Conservation (phyloP, 1,140 invertebrate species). For the Conus ventricosus region DNA sequence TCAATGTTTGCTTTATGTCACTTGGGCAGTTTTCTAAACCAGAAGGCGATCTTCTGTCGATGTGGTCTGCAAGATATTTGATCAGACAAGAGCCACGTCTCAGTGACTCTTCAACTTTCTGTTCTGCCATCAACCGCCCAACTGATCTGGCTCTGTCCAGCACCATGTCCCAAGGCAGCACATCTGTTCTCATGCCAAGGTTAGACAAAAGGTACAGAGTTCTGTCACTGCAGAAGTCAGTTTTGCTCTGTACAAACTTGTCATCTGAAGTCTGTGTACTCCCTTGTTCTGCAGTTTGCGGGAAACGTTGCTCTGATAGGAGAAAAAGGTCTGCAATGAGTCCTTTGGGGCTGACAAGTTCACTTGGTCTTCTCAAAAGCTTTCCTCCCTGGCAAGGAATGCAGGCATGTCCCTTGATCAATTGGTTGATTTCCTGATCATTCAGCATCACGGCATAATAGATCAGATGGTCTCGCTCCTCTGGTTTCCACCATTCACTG, state of each 20-base stretch:
- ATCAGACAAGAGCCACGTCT: conserved; percentile 34
- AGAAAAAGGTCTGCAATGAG: conserved; percentile 21
- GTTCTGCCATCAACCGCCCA: conserved; percentile 1
- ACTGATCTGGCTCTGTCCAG: conserved; percentile 35
- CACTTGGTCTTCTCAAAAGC: conserved; percentile 19
- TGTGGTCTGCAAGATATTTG: conserved; percentile 34
- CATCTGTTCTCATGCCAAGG: conserved; percentile 48
- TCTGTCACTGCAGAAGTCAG: conserved; percentile 12
- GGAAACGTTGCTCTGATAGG: conserved; percentile 30
- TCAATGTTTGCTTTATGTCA: conserved; percentile 15
- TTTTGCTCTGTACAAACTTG: not conserved
- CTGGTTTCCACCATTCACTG: conserved; percentile 14
- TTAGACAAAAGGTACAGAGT: conserved; percentile 21
- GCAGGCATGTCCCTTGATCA: conserved; percentile 16
- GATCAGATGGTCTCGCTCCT: conserved; percentile 29
- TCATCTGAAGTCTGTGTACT: not conserved
- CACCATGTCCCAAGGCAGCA: conserved; percentile 40
- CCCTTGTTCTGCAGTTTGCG: not conserved
- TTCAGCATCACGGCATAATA: conserved; percentile 4
- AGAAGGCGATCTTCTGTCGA: not conserved
- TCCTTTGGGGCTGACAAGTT: conserved; percentile 31
- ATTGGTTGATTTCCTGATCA: conserved; percentile 22
- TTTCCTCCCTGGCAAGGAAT: conserved; percentile 19
- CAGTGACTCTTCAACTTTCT: conserved; percentile 22
- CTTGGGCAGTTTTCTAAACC: conserved; percentile 16